Conservation (phyloP, 2,888 invertebrate species). For the Meiosimyza platycephala region DNA sequence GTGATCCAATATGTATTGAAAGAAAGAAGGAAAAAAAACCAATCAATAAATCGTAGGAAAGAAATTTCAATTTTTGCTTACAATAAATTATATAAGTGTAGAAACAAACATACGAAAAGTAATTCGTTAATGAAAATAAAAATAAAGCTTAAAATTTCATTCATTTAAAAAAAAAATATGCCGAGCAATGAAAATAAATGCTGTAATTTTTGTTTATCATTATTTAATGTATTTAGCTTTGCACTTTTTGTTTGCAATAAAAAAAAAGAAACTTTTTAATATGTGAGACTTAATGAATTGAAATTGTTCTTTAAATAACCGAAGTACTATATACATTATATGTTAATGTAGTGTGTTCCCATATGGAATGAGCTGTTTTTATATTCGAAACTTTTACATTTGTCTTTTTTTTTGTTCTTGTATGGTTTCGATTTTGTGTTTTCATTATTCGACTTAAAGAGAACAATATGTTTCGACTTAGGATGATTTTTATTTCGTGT, state of each 20-base stretch:
- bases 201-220: slow-evolving; percentile 23
- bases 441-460: too few species aligned
- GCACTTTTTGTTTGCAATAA: slow-evolving; percentile 27
- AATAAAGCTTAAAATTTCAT: slow-evolving; percentile 45
- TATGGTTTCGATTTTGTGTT: too few species aligned
- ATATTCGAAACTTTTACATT: too few species aligned
- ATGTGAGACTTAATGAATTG: slow-evolving; percentile 39
- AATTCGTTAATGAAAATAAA: slow-evolving; percentile 31
- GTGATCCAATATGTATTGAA: slow-evolving; percentile 61
- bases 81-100: slow-evolving; percentile 47
- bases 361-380: too few species aligned
- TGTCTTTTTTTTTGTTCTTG: too few species aligned
- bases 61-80: slow-evolving; percentile 49
- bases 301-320: slow-evolving; percentile 29
- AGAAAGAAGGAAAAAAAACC: slow-evolving; percentile 44
- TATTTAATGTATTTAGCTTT: slow-evolving; percentile 21
- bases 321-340: slow-evolving; percentile 17
- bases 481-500: too few species aligned
- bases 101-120: slow-evolving; percentile 41
- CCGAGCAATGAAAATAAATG: slow-evolving; percentile 11
- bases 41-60: slow-evolving; percentile 44
- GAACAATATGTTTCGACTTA: too few species aligned
- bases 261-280: slow-evolving; percentile 31
- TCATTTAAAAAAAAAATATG: slow-evolving; percentile 28
- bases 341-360: slow-evolving; percentile 14